A percentile compares a stretch with the other conserved stretches of the same genome.
Evolutionary conservation across 2,113 vertebrate genomes (phyloP).

Genomic region (Dicentrarchus labrax): DNA sequence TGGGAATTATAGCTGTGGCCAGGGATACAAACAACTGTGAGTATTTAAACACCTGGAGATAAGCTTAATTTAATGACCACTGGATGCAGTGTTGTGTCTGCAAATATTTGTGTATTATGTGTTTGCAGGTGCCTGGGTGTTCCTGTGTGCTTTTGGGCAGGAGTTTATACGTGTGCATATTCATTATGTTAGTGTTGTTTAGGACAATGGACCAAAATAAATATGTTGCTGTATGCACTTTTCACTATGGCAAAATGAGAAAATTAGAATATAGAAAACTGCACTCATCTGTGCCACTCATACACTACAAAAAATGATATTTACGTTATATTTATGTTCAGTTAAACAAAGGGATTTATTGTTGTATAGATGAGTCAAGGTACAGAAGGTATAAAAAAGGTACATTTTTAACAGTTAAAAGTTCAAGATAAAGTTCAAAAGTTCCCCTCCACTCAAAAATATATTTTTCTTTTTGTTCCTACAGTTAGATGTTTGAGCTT

Average conservation of each 20-base stretch:
- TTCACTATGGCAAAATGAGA: background rate
- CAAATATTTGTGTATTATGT: constrained; percentile 42
- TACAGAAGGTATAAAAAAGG: background rate
- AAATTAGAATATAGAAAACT: background rate
- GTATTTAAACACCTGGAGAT: constrained; percentile 73
- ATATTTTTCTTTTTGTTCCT: too few relatives aligned
- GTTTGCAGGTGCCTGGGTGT: constrained; percentile 20
- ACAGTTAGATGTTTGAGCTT: too few relatives aligned
- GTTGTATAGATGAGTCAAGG: too few relatives aligned
- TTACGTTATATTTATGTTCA: background rate
- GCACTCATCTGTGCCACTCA: too few relatives aligned
- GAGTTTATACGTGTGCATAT: constrained; percentile 9
- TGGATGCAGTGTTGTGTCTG: constrained; percentile 21
- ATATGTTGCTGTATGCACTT: constrained; percentile 20
- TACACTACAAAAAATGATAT: too few relatives aligned
- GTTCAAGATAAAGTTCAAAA: too few relatives aligned
- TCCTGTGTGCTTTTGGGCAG: background rate
- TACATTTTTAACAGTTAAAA: background rate
- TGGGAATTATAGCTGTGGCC: constrained; percentile 96
- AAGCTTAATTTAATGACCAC: background rate
- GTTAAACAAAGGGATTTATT: background rate
- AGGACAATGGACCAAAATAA: constrained; percentile 26
- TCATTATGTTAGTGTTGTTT: constrained; percentile 27
- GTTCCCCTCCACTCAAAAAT: too few relatives aligned
- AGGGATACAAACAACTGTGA: constrained; percentile 98